phyloP scores from a whole-genome alignment of 1,140 invertebrate genomes.

The Tachypleus tridentatus region DNA sequence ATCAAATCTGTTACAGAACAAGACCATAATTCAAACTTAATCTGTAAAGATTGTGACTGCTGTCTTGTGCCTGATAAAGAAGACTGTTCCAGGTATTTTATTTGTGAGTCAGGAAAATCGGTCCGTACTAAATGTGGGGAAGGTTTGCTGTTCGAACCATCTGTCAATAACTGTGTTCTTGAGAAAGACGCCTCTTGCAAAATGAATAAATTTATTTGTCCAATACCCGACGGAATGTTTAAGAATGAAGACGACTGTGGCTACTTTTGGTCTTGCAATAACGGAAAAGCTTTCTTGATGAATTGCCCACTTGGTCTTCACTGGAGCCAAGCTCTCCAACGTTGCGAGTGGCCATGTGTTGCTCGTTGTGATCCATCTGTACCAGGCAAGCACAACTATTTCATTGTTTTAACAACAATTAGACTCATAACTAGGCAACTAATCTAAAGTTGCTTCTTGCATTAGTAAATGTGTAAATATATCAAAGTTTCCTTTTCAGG shows the following conservation, averaged over 20 bases:
- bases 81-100: constrained; percentile 10
- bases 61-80: constrained; percentile 5
- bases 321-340: constrained; percentile 38
- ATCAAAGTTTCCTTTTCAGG: too few relatives aligned
- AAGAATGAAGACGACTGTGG: neutral
- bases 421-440: too few relatives aligned
- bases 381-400: too few relatives aligned
- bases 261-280: neutral
- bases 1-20: too few relatives aligned
- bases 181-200: constrained; percentile 1
- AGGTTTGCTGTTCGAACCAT: constrained; percentile 9
- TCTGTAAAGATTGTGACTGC: constrained; percentile 3
- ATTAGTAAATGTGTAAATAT: too few relatives aligned
- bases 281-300: neutral
- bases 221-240: neutral
- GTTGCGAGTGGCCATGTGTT: constrained; percentile 38
- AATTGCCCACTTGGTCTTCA: constrained; percentile 39
- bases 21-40: too few relatives aligned
- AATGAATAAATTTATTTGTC: neutral
- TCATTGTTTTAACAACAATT: too few relatives aligned
- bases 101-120: constrained; percentile 3
- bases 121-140: constrained; percentile 3
- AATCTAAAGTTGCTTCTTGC: too few relatives aligned
- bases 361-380: neutral
- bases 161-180: constrained; percentile 9